Base-by-base conservation (phyloP, 1,140 invertebrate species). In the Drosophila kurseongensis region DNA sequence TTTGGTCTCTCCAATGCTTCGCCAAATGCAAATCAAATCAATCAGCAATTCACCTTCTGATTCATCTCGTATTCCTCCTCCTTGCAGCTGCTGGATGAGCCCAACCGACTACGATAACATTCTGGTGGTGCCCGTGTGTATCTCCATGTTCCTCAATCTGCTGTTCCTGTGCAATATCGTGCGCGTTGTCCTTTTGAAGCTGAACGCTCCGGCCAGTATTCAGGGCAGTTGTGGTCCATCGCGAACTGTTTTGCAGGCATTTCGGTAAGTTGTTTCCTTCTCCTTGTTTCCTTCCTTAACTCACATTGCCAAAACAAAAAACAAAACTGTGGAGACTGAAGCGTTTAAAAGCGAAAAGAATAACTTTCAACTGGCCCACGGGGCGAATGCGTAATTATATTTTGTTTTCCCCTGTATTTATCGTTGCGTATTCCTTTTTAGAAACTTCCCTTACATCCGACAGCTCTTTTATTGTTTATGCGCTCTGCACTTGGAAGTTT, bases 141-240 rank as follows among this genome's bases (percentile, higher is more conserved):
- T 95, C 32, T 97, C 97, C 8, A 95, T 98, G 80, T 93, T 97
- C 78, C 93, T 98, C 32, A 99, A 98, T 93, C 93, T 98, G 18
- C 93, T 97, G 56, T 99, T 99, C 93, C 94, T 99, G 38, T 96
- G 97, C 92, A 99, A 98, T 93, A 99, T 99, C 80, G 96, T 99
- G 48, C 94, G 97, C 57, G 97, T 99, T 4, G 94, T 99, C n/a
- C 94, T 98, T 36, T 96, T 96, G 6, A 99, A 99, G 92, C 93
- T 98, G 55, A 94, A 96, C 81, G 95, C 95, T 78, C 95, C 92
- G 91, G 95, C 93, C 92, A 92, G 93, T 93, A 93, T 93, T 16
- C 93, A 91, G 78, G 92, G 92, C 55, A 91, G 90, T 63, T 93
- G 94, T 38, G 94, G 94, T 75, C 95, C 94, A 48, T 96, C 94